These are phyloP conservation scores for Lepisosteus oculatus DNA, from an alignment of 2,113 vertebrate species.

Conservation along the genomic window DNA sequence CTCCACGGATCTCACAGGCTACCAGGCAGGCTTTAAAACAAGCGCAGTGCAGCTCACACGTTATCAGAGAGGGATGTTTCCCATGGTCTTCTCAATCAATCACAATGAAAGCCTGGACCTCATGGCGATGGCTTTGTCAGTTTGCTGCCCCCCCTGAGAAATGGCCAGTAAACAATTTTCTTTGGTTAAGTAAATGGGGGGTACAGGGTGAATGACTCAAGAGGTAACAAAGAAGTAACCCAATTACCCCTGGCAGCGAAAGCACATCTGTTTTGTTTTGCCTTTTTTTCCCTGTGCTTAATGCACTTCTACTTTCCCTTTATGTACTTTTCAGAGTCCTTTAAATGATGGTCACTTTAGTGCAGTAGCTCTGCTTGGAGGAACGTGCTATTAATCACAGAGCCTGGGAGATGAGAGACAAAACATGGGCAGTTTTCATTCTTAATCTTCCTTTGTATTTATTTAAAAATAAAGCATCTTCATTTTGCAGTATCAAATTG, in stretches of 20 bases:
- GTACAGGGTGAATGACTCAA: constrained; percentile 19
- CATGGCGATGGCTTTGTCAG: constrained; percentile 11
- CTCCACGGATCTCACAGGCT: constrained; percentile 22
- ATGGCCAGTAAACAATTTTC: constrained; percentile 45
- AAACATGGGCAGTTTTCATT: too few species aligned
- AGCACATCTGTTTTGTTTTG: constrained; percentile 25
- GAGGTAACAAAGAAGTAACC: constrained; percentile 35
- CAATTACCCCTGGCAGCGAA: constrained; percentile 42
- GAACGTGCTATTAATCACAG: not conserved
- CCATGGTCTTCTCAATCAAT: constrained; percentile 51
- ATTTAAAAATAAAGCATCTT: too few species aligned
- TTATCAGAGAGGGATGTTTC: constrained; percentile 44
- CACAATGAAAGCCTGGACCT: constrained; percentile 40
- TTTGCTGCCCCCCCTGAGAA: constrained; percentile 20
- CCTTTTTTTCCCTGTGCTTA: constrained; percentile 20
- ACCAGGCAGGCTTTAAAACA: constrained; percentile 29
- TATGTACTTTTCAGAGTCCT: constrained; percentile 1
- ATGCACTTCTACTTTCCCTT: constrained; percentile 17
- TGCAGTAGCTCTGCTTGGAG: not conserved
- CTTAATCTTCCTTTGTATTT: too few species aligned
- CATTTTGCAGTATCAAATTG: too few species aligned
- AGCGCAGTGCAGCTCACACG: constrained; percentile 31
- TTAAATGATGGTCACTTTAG: constrained; percentile 4
- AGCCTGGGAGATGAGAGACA: not conserved
- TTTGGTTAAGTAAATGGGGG: constrained; percentile 46